Evolutionary conservation across 1,140 invertebrate species (phyloP).

Genomic region (Charaxes varanes): DNA sequence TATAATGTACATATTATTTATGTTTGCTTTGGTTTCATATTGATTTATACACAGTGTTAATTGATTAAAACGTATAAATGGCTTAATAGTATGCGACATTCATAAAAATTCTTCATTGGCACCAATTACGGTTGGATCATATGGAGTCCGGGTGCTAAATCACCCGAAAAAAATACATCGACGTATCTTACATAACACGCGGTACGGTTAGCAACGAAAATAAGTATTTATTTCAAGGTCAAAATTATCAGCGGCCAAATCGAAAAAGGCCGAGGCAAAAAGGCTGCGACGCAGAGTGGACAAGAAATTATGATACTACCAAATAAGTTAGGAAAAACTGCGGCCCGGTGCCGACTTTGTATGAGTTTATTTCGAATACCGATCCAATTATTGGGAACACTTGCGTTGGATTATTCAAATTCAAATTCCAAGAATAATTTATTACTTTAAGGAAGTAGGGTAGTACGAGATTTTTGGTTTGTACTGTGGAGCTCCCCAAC

Average conservation of each 20-base stretch:
- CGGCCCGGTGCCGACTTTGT: constrained; percentile 12
- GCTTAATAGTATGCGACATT: no score
- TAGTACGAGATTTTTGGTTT: no score
- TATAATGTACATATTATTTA: neutral
- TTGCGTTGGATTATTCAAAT: no score
- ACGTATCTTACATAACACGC: constrained; percentile 30
- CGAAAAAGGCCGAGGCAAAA: constrained; percentile 44
- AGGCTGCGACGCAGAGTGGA: constrained; percentile 29
- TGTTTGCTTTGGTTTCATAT: neutral
- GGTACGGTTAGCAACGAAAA: constrained; percentile 29
- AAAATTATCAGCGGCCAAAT: constrained; percentile 46
- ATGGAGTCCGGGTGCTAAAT: constrained; percentile 3
- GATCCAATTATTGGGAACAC: constrained; percentile 46
- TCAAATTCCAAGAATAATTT: no score
- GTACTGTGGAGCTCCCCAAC: no score
- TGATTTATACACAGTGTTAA: neutral
- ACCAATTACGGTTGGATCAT: constrained; percentile 7
- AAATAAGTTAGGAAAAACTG: constrained; percentile 53
- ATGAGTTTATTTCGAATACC: constrained; percentile 37
- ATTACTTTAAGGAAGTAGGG: no score
- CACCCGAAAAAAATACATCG: constrained; percentile 23
- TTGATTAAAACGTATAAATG: neutral
- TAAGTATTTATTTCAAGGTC: constrained; percentile 42
- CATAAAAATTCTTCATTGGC: neutral
- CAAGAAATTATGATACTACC: constrained; percentile 69